These are phyloP conservation scores for Psephotus haematonotus DNA, from an alignment of 2,113 vertebrate species.

Conservation along the genomic window DNA sequence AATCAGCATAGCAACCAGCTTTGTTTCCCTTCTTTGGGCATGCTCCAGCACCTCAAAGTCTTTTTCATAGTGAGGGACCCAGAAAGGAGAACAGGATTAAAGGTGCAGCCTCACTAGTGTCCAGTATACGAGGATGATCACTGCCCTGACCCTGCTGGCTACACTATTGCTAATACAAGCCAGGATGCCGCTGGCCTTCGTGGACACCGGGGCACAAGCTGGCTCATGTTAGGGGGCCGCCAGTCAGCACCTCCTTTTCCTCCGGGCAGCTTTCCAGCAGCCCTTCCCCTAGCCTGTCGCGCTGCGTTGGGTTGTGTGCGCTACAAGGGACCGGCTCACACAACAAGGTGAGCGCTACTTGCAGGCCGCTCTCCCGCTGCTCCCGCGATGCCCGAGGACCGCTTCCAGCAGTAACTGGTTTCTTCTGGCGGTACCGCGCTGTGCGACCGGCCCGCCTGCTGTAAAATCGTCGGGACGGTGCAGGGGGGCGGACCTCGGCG, in stretches of 20 bases:
- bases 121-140: neutral
- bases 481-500: no score
- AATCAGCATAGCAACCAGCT: no score
- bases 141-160: neutral
- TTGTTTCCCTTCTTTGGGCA: neutral
- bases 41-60: neutral
- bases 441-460: rapidly evolving
- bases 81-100: neutral
- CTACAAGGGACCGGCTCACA: neutral
- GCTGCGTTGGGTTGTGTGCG: neutral
- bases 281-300: neutral
- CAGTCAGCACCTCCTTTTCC: neutral
- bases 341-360: rapidly evolving
- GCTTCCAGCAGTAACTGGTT: rapidly evolving
- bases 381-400: no score
- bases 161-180: neutral
- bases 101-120: neutral
- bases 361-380: rapidly evolving
- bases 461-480: rapidly evolving
- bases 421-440: rapidly evolving
- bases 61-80: neutral
- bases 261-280: neutral
- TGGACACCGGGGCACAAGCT: neutral
- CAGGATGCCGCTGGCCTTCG: neutral
- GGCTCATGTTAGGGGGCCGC: neutral